Evolutionary conservation across 2,797 vertebrate species (phyloP).

Genomic region (Rhinoraja longicauda): DNA sequence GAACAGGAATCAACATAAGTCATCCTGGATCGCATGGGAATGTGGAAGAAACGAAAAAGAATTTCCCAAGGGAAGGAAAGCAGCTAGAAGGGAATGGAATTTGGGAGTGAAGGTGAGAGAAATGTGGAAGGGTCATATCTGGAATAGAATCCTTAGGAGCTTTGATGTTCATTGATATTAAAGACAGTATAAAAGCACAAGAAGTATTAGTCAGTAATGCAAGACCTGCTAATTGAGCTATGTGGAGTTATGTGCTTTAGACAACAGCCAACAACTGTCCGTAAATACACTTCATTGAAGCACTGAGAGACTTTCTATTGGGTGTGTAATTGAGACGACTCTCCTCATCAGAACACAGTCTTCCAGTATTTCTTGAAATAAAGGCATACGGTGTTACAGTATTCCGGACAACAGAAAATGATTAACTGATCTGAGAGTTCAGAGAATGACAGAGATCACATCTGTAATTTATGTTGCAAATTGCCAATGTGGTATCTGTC

Average conservation of each 20-base stretch:
- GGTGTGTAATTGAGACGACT: not conserved
- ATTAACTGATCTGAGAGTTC: no score
- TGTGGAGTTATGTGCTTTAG: no score
- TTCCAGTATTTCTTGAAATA: not conserved
- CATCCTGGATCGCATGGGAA: no score
- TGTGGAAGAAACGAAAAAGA: no score
- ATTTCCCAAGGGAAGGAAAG: not conserved
- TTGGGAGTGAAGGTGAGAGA: not conserved
- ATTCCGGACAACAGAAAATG: no score
- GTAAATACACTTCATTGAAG: not conserved
- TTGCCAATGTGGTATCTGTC: not conserved
- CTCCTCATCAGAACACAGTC: not conserved
- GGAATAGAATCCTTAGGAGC: not conserved
- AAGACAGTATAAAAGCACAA: no score
- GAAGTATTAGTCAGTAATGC: no score
- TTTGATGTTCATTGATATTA: no score
- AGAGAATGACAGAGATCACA: no score
- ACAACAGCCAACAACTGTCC: not conserved
- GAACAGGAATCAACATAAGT: no score
- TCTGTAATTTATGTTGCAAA: not conserved
- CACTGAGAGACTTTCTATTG: not conserved
- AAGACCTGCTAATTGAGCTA: no score
- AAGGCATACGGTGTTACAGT: not conserved
- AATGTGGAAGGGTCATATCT: not conserved
- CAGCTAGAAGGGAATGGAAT: not conserved